Base-by-base conservation (phyloP, 2,113 vertebrate species). In the Lichenostomus cassidix region DNA sequence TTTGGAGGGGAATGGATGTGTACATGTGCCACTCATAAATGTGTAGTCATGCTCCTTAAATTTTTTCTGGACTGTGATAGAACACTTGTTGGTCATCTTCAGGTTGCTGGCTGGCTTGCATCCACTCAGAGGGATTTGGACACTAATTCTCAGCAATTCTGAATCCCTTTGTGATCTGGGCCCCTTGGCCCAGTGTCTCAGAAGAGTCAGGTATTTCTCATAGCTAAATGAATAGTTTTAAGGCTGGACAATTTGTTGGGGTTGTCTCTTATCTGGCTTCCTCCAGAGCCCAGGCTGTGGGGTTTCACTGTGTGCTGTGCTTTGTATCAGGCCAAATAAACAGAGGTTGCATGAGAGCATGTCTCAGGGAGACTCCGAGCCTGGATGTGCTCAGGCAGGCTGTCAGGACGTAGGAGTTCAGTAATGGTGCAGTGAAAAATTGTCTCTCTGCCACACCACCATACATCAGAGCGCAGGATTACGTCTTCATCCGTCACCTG, bases 351-450 rank as follows among this genome's bases (percentile, higher is more conserved):
- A 56, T 47, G 92, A 85, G 63, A 83, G 44, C 13, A 5, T 9
- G 7, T 96, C 82, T 60, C 5, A 1, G 60, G 70, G 60, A 92
- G 88, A 55, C 60, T 58, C 35, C 0, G 2, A 47, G 64, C 75
- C 75, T 22, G 64, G 33, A 23, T 80, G 75, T 74, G 47, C 90
- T 93, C 47, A n/a, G 75, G 55, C 79, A 63, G 90, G 24, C 59
- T 92, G 93, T 86, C 60, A 37, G 41, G 79, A 58, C 1, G 8
- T 73, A 31, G 74, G 41, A 82, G 75, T 39, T 70, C 64, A 56
- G 85, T 83, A 83, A 88, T 14, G 31, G 70, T 50, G 44, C 79
- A 27, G 68, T 83, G 94, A 95, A 60, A 46, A 93, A 93, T 69
- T 23, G 31, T 81, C 47, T 78, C 55, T 77, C 10, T 60, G 93